Conservation (phyloP, 2,797 vertebrate species). For the Dryobates pubescens region DNA sequence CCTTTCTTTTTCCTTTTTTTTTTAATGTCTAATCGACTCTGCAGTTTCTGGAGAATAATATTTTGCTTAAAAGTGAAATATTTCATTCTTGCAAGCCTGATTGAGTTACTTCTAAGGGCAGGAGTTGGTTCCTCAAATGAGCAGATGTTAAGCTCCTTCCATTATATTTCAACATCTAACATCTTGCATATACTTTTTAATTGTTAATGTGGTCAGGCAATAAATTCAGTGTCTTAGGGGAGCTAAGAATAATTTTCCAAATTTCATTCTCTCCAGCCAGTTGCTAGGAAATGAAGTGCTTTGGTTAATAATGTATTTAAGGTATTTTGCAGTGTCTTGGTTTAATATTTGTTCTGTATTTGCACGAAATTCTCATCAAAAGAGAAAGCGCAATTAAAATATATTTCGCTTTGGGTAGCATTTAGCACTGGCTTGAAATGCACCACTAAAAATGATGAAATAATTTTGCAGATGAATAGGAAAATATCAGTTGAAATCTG, state of each 20-base stretch:
- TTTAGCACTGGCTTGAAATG: slow-evolving; percentile 48
- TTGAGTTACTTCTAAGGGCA: slow-evolving; percentile 32
- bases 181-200: slow-evolving; percentile 49
- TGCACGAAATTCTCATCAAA: slow-evolving; percentile 38
- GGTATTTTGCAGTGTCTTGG: slow-evolving; percentile 20
- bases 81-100: slow-evolving; percentile 11
- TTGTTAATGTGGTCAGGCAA: slow-evolving; percentile 62
- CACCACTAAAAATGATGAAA: slow-evolving; percentile 49
- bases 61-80: slow-evolving; percentile 38
- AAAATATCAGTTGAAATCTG: slow-evolving; percentile 69
- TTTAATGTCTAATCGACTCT: neutral
- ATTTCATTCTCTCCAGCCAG: slow-evolving; percentile 37
- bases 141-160: slow-evolving; percentile 54
- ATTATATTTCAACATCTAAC: slow-evolving; percentile 45
- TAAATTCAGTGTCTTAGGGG: slow-evolving; percentile 48
- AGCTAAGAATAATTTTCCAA: slow-evolving; percentile 56
- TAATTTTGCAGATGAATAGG: slow-evolving; percentile 60
- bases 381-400: slow-evolving; percentile 40
- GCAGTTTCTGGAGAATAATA: slow-evolving; percentile 20
- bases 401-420: neutral
- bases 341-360: slow-evolving; percentile 43
- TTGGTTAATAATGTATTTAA: slow-evolving; percentile 29
- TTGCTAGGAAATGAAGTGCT: slow-evolving; percentile 50
- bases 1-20: neutral
- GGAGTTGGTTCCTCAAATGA: slow-evolving; percentile 5